Conservation (phyloP, 2,888 invertebrate species). For the Drosophila falleni region DNA sequence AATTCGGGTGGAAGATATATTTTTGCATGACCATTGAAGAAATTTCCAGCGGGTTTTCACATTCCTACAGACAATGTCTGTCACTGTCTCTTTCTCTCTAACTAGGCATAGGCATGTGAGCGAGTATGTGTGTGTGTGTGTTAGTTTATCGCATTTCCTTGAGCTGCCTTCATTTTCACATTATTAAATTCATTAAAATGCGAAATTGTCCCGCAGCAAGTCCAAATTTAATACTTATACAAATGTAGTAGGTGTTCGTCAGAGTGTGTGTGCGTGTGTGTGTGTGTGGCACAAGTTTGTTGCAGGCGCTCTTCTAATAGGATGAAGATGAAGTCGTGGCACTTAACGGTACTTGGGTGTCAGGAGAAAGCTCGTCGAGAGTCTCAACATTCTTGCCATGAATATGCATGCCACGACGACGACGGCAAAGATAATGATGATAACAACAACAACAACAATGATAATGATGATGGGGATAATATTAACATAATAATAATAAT, state of each 20-base stretch:
- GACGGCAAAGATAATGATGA: background rate
- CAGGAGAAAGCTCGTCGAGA: slow-evolving; percentile 19
- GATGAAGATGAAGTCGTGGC: slow-evolving; percentile 27
- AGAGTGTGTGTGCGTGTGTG: slow-evolving; percentile 17
- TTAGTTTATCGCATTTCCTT: slow-evolving; percentile 26
- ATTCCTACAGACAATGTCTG: background rate
- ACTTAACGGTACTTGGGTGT: slow-evolving; percentile 67
- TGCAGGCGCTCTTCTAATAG: slow-evolving; percentile 23
- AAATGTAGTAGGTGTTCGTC: slow-evolving; percentile 13
- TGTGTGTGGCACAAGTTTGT: slow-evolving; percentile 37
- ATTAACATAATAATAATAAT: slow-evolving; percentile 35
- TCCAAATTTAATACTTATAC: slow-evolving; percentile 28
- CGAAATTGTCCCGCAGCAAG: slow-evolving; percentile 60
- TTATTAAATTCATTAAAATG: slow-evolving; percentile 81
- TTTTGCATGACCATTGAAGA: slow-evolving; percentile 1
- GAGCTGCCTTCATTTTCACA: slow-evolving; percentile 74
- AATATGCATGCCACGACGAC: slow-evolving; percentile 38
- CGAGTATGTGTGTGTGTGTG: slow-evolving; percentile 8
- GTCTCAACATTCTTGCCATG: slow-evolving; percentile 32
- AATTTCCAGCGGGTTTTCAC: slow-evolving; percentile 5
- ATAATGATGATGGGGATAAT: slow-evolving; percentile 15
- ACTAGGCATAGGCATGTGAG: background rate
- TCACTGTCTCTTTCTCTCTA: background rate
- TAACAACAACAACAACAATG: too few relatives aligned
- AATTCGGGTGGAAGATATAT: slow-evolving; percentile 4